phyloP scores from a whole-genome alignment of 2,797 vertebrate species.

The Ctenochaetus hawaiiensis region DNA sequence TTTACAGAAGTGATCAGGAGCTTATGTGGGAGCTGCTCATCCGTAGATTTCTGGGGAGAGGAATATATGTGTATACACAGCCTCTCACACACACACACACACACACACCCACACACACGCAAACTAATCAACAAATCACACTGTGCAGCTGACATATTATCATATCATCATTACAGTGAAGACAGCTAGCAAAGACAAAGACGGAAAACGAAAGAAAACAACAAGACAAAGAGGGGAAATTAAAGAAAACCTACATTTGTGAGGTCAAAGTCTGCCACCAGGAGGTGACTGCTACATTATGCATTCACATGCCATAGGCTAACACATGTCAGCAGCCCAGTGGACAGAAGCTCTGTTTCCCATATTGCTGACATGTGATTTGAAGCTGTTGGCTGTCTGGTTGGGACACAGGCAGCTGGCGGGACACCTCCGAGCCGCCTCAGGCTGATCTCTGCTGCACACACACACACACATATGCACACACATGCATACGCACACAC shows the following conservation, averaged over 20 bases:
- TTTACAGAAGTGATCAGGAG: conserved; percentile 86
- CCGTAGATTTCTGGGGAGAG: conserved; percentile 79
- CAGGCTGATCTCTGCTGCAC: conserved; percentile 71
- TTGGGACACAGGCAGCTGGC: conserved; percentile 85
- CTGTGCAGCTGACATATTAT: conserved; percentile 64
- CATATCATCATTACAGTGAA: conserved; percentile 53
- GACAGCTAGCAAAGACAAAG: conserved; percentile 50
- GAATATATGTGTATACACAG: conserved; percentile 70
- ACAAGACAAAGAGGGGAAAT: conserved; percentile 27
- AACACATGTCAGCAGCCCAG: conserved; percentile 82
- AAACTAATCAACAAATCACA: conserved; percentile 76
- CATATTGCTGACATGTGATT: conserved; percentile 88
- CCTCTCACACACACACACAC: conserved; percentile 41
- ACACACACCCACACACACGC: conserved; percentile 59
- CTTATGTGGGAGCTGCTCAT: conserved; percentile 84
- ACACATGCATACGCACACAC: conserved; percentile 6
- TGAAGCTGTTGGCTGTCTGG: conserved; percentile 89
- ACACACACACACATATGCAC: conserved; percentile 33
- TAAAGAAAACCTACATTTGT: conserved; percentile 50
- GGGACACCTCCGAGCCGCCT: conserved; percentile 80
- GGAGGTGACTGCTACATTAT: conserved; percentile 82
- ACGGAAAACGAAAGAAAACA: conserved; percentile 36
- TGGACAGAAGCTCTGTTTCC: conserved; percentile 85
- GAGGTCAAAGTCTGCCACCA: conserved; percentile 69
- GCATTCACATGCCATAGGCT: conserved; percentile 81